Evolutionary conservation across 2,797 vertebrate genomes (phyloP), one percentile per base, ranked within the genome.

Genomic region (Bovichtus diacanthus): DNA sequence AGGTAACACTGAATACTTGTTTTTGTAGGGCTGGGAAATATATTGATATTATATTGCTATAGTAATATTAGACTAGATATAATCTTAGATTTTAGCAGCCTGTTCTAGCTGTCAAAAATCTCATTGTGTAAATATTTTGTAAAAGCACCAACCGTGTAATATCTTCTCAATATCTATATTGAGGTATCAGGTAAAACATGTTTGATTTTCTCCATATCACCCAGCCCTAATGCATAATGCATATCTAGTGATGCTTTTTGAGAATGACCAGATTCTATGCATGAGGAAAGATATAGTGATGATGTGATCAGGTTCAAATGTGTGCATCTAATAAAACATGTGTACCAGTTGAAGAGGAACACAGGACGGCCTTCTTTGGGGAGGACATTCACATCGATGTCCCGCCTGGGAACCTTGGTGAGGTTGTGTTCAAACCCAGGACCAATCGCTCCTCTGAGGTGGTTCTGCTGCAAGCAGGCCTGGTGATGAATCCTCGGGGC

Each of bases 341-440:
- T 77, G 18, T 9, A 1, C 0, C 83, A 95, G 93, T 85, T 31
- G 93, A 90, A 89, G 84, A 89, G 2, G 93, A 95, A 19, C 75
- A 76, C 46, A 92, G 76, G 80, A 93, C 70, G 0, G 94, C 91
- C 6, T 95, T 95, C 83, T 93, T 94, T 3, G 93, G 94, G 0
- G 95, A 96, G 82, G 94, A 95, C 50, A 60, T 95, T 23, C 86
- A 94, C 87, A 90, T 96, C 15, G 74, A 85, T 0, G 50, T 95
- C 39, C 84, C 89, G 2, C 49, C 84, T 0, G 79, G 84, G 10
- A 60, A 88, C 12, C 54, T 63, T 0, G 66, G 84, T 0, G 91
- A 94, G 79, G 92, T 95, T 1, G 78, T 92, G 75, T 95, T 96
- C 75, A 84, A 61, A 44, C 80, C 93, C 43, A 80, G 59, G 53